A percentile compares a stretch with the other conserved stretches of the same genome.
These are phyloP conservation scores for Lampropteryx suffumata DNA, from an alignment of 2,888 invertebrate genomes.

Conservation along the genomic window DNA sequence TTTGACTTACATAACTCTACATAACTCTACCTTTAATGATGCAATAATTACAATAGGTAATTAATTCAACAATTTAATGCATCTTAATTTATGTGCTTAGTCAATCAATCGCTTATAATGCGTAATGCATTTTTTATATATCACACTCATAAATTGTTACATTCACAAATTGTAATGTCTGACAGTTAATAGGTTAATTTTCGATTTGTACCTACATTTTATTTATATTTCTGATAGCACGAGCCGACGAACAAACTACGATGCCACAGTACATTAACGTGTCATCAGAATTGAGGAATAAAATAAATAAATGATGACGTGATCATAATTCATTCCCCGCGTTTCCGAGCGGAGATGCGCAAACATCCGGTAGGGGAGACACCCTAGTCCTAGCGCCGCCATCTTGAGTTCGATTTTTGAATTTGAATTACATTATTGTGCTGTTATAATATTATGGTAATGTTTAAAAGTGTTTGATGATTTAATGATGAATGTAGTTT, in stretches of 20 bases:
- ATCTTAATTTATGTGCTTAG: too few species aligned
- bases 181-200: slow-evolving; percentile 17
- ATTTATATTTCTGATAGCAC: slow-evolving; percentile 28
- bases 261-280: slow-evolving; percentile 59
- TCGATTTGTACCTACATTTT: slow-evolving; percentile 22
- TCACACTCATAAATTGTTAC: too few species aligned
- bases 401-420: slow-evolving; percentile 67
- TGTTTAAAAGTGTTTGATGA: slow-evolving; percentile 29
- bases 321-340: slow-evolving; percentile 53
- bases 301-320: slow-evolving; percentile 64
- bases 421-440: slow-evolving; percentile 52
- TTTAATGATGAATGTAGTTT: slow-evolving; percentile 9
- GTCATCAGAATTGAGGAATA: slow-evolving; percentile 58
- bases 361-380: slow-evolving; percentile 67
- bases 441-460: slow-evolving; percentile 55
- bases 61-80: too few species aligned
- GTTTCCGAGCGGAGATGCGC: slow-evolving; percentile 65
- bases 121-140: too few species aligned
- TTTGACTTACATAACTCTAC: background rate
- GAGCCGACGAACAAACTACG: slow-evolving; percentile 46
- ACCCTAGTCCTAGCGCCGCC: slow-evolving; percentile 64
- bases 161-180: slow-evolving; percentile 7
- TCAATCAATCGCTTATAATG: too few species aligned
- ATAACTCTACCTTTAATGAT: too few species aligned
- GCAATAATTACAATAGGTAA: too few species aligned